Evolutionary conservation across 2,888 invertebrate genomes (phyloP).

Genomic region (Oegoconia quadripuncta): DNA sequence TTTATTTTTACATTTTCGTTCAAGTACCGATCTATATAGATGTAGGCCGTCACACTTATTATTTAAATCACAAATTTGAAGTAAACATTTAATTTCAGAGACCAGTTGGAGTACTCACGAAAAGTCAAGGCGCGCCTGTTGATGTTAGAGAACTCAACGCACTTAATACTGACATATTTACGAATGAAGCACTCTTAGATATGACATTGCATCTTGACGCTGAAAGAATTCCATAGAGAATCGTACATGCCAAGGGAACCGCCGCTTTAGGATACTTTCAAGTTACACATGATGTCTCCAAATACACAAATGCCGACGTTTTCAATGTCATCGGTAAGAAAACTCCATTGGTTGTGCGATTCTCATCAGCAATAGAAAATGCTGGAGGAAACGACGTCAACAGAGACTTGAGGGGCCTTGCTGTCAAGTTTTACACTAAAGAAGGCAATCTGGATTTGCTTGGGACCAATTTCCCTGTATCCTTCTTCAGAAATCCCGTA

Average conservation of each 20-base stretch:
- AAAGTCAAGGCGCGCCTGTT: conserved; percentile 87
- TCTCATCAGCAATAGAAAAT: conserved; percentile 89
- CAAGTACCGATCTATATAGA: too few relatives aligned
- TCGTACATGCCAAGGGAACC: conserved; percentile 95
- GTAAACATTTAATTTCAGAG: too few relatives aligned
- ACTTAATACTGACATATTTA: conserved; percentile 81
- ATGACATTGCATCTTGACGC: conserved; percentile 81
- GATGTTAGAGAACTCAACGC: conserved; percentile 84
- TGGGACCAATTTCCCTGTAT: conserved; percentile 91
- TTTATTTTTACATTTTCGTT: too few relatives aligned
- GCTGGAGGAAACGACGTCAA: conserved; percentile 90
- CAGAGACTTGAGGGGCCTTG: conserved; percentile 91
- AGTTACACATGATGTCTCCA: conserved; percentile 88
- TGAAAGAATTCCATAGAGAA: conserved; percentile 94
- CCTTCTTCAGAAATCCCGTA: conserved; percentile 90
- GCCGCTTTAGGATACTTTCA: conserved; percentile 91
- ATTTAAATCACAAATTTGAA: too few relatives aligned
- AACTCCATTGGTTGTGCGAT: conserved; percentile 86
- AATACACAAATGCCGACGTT: conserved; percentile 86
- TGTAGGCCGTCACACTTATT: too few relatives aligned
- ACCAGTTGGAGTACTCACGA: conserved; percentile 80
- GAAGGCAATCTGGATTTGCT: conserved; percentile 94
- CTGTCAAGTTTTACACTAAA: conserved; percentile 93
- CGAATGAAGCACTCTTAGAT: conserved; percentile 25
- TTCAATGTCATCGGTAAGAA: conserved; percentile 86